These are phyloP conservation scores for Sepiola atlantica DNA, from an alignment of 2,888 invertebrate genomes.

Conservation along the genomic window DNA sequence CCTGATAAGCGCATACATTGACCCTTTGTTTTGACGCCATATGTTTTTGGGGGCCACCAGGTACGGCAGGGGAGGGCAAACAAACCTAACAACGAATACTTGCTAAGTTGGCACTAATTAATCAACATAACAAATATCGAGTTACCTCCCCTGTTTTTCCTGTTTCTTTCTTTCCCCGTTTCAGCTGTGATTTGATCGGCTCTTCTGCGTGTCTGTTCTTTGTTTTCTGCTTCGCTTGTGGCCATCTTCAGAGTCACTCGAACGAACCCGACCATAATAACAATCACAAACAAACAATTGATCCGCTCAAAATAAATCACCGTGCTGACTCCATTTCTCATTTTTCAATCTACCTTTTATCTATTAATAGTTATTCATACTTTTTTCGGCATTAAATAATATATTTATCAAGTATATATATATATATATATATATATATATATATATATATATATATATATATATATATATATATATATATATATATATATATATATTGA, in stretches of 20 bases:
- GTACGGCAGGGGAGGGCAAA: background rate
- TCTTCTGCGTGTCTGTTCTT: background rate
- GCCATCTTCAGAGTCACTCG: background rate
- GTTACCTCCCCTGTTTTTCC: background rate
- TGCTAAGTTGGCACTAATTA: conserved; percentile 15
- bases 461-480: too few species aligned
- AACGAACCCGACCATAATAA: background rate
- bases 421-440: too few species aligned
- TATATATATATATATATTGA: too few species aligned
- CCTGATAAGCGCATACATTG: background rate
- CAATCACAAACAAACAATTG: background rate
- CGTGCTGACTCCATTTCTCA: too few species aligned
- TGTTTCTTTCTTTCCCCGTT: background rate
- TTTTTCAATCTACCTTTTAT: too few species aligned
- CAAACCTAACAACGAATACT: background rate
- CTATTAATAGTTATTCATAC: too few species aligned
- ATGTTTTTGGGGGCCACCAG: background rate
- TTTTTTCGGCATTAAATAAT: too few species aligned
- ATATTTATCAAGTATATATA: too few species aligned
- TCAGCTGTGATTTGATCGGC: background rate
- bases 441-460: too few species aligned
- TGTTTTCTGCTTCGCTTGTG: background rate
- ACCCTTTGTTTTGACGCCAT: conserved; percentile 20
- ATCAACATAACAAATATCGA: background rate
- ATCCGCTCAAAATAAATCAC: background rate